Percentiles rank a stretch among this genome's conserved stretches.
Conservation (phyloP, 30 jellyfish, hydroid and myxozoan species). For the Hydractinia echinata region DNA sequence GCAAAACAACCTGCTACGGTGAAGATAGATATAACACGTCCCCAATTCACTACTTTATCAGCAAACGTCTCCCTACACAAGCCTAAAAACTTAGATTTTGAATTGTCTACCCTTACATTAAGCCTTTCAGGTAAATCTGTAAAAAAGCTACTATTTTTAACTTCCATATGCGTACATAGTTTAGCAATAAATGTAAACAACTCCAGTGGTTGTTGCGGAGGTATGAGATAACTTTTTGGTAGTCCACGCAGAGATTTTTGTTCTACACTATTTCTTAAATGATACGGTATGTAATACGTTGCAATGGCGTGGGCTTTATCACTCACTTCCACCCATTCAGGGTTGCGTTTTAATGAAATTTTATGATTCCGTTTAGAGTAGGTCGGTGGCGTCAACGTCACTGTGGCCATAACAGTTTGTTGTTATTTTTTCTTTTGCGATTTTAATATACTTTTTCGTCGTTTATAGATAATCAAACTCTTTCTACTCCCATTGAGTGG, state of each 20-base stretch:
- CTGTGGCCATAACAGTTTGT: constrained; percentile 26
- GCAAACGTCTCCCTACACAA: constrained; percentile 45
- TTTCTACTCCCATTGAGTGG: no score
- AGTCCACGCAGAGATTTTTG: constrained; percentile 62
- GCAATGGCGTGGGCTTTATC: constrained; percentile 39
- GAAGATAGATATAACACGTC: constrained; percentile 51
- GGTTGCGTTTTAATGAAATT: constrained; percentile 3
- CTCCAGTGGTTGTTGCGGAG: constrained; percentile 53
- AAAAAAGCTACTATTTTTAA: constrained; percentile 40
- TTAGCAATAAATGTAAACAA: constrained; percentile 43
- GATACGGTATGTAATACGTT: constrained; percentile 52
- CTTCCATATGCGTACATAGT: constrained; percentile 60
- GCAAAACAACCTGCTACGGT: constrained; percentile 60
- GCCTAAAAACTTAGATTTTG: constrained; percentile 36
- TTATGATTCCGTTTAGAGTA: neutral
- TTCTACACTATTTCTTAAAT: constrained; percentile 45
- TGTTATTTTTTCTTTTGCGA: neutral
- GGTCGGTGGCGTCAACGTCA: constrained; percentile 24
- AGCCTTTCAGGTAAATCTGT: constrained; percentile 43
- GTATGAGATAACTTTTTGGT: constrained; percentile 58
- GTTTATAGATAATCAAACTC: no score
- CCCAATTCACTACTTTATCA: constrained; percentile 67
- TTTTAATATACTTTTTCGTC: neutral
- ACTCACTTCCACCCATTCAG: neutral
- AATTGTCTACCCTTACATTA: constrained; percentile 22